Evolutionary conservation across 2,888 invertebrate species (phyloP).

Genomic region (Syrista parreyssii): DNA sequence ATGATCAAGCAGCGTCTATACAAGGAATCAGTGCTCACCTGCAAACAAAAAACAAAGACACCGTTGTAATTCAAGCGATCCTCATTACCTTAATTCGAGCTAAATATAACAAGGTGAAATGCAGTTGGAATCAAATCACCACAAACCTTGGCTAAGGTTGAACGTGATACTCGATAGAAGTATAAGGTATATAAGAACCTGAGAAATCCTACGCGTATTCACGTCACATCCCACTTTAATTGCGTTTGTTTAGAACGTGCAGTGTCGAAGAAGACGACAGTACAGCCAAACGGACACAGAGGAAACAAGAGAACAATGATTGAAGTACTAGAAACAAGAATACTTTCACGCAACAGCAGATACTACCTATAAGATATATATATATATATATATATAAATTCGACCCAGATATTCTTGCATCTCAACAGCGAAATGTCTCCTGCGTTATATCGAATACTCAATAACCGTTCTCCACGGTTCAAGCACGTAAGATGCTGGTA

Average conservation of each 20-base stretch:
- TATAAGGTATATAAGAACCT: not conserved
- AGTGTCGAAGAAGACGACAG: not conserved
- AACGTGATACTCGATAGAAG: not conserved
- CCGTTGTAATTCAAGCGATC: not conserved
- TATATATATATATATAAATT: not conserved
- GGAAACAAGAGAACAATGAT: not conserved
- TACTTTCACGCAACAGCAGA: not conserved
- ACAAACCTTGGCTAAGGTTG: not conserved
- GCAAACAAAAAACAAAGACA: not conserved
- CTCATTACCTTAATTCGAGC: not conserved
- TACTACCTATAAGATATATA: not conserved
- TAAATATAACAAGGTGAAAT: not conserved
- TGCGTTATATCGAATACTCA: not conserved
- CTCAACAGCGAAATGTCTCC: not conserved
- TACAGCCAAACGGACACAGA: not conserved
- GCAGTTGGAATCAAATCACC: not conserved
- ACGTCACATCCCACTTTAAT: conserved; percentile 44
- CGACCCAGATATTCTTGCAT: conserved; percentile 1
- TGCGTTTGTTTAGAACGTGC: conserved; percentile 35
- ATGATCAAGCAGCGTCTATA: not conserved
- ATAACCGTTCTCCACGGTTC: not conserved
- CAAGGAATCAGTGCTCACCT: not conserved
- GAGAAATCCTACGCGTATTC: conserved; percentile 26
- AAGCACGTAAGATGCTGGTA: not conserved
- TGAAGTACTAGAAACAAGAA: not conserved